phyloP scores from a whole-genome alignment of 2,797 vertebrate species.

The Nyctibius grandis region DNA sequence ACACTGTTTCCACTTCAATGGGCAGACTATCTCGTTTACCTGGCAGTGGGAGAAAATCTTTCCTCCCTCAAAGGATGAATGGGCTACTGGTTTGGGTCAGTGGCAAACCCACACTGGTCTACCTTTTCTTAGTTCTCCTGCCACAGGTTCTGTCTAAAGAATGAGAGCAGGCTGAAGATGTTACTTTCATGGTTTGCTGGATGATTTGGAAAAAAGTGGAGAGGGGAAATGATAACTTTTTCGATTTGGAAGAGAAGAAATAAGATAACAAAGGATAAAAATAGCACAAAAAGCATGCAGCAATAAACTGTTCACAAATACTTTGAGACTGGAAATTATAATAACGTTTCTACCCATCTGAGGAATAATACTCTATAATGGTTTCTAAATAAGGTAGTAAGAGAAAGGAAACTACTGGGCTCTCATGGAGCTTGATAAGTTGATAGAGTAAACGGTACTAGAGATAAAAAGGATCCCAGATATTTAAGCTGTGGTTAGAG shows the following conservation, averaged over 20 bases:
- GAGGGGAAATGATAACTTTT: neutral
- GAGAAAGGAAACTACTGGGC: constrained; percentile 43
- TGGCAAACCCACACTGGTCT: neutral
- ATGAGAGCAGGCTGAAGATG: neutral
- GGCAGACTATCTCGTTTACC: neutral
- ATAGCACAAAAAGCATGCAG: neutral
- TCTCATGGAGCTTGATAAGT: constrained; percentile 47
- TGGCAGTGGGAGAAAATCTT: neutral
- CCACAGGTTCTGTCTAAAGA: neutral
- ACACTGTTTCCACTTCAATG: neutral
- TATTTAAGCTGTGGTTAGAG: neutral
- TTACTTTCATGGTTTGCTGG: neutral
- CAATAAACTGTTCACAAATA: neutral
- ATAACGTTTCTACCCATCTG: neutral
- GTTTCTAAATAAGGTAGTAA: constrained; percentile 42
- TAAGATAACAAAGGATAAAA: neutral
- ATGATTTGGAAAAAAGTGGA: neutral
- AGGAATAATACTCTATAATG: neutral
- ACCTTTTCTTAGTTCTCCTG: neutral
- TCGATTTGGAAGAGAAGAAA: neutral
- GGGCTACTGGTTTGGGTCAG: neutral
- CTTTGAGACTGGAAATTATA: neutral
- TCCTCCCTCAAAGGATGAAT: neutral
- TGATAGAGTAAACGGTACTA: neutral
- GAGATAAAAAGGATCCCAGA: neutral